Evolutionary conservation across 1,140 invertebrate species (phyloP), one percentile per base, ranked within the genome.

Genomic region (Solen grandis): DNA sequence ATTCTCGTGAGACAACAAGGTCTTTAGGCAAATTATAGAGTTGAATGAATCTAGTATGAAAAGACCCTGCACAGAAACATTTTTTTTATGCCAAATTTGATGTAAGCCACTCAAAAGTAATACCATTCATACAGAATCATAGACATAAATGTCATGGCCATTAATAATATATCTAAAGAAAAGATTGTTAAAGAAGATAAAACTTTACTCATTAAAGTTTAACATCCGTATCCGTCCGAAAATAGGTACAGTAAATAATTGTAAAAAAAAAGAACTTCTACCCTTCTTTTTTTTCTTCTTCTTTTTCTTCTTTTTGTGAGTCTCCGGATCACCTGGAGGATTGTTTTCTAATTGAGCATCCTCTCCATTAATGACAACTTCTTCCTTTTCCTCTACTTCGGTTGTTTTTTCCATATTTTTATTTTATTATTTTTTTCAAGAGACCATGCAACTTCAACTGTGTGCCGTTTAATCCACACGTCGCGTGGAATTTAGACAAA

Each of bases 301-400:
- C 62, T 76, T 76, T 66, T 76, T 76, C 62, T 76, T 76, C 74
- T 76, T 76, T 50, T 76, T 76, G 38, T 76, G 59, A 10, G 74
- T 66, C 57, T 76, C 74, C 25, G 27, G 29, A 16, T 50, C 74
- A 2, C 66, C 62, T 16, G 46, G 19, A 25, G 25, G 27, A 22
- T 10, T 31, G 5, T 66, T 63, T 2, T 54, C 62, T 16, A 55
- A 16, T 35, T 5, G 5, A 13, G 2, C 59, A 22, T 33, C 29
- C 22, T 75, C 72, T 50, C 33, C 25, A 22, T 50, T 62, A 35
- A 31, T 29, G 31, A n/a, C 22, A 2, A 35, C 72, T 33, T 63
- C 60, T 33, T 62, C 52, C 31, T 75, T 59, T 2, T 38, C 14
- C 52, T 75, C 46, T 52, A 50, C 55, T 75, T 75, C 55, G 13